Evolutionary conservation across 2,888 invertebrate species (phyloP), one percentile per base, ranked within the genome.

Genomic region (Parnassius orleans): DNA sequence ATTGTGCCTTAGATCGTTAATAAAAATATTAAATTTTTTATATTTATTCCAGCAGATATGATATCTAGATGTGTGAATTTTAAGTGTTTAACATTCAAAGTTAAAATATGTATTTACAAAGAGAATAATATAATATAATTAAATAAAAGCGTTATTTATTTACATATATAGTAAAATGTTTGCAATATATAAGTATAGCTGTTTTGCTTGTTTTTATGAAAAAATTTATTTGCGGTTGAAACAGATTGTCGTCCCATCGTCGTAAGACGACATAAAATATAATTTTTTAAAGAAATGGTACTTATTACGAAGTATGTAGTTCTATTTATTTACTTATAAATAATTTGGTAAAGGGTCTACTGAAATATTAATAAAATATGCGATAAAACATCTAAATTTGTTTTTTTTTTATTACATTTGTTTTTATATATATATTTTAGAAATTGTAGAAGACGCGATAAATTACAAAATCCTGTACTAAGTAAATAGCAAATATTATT

Each of bases 321-420:
- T 90, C 79, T 90, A 90, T 91, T 92, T 91, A 90, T 90, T 90
- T 90, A 89, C 87, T 87, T 89, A 84, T 85, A 84, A 64, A 83
- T 91, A 89, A 90, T 90, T 90, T 91, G 91, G 91, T 91, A 91
- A 91, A 90, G 91, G 91, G 91, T 91, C 89, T 91, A 90, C 89
- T 90, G 84, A 90, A 88, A 87, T 87, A 87, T 84, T 87, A 90
- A 90, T 89, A 89, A 89, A 90, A 81, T 88, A 87, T 87, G 87
- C 83, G 81, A 86, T 81, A 77, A 76, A 76, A 79, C 69, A 78
- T 66, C 68, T 64, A 56, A 67, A 57, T 61, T 56, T 69, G 65
- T 75, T 74, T 78, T 79, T 67, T 68, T 74, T 76, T 69, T 56
- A 15, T 50, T 52, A 33, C 33, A 33, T 33, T 7, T 33, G 19